These are phyloP conservation scores for Conops quadrifasciatus DNA, from an alignment of 2,888 invertebrate genomes.

Conservation along the genomic window DNA sequence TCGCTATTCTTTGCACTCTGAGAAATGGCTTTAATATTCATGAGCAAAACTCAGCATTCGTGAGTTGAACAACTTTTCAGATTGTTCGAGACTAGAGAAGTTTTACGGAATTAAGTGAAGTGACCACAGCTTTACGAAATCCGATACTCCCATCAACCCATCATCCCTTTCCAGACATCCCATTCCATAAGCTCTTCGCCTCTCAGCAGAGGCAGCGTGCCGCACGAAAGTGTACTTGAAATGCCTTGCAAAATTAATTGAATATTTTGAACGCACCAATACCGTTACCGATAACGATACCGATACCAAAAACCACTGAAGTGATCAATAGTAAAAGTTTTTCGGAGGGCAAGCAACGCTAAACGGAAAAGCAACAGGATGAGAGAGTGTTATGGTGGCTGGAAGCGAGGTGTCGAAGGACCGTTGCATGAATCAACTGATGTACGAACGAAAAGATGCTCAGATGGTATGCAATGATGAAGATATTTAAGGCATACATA, in stretches of 20 bases:
- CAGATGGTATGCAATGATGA: no score
- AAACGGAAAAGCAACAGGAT: no score
- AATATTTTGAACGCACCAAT: slow-evolving; percentile 21
- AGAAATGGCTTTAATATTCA: slow-evolving; percentile 19
- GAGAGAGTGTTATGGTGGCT: no score
- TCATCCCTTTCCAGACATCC: background rate
- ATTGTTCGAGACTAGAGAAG: background rate
- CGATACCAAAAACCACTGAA: slow-evolving; percentile 17
- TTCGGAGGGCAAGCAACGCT: background rate
- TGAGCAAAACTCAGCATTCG: background rate
- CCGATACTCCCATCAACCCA: background rate
- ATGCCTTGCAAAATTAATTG: slow-evolving; percentile 22
- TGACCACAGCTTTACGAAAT: slow-evolving; percentile 2
- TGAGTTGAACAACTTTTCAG: background rate
- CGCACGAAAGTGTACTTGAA: background rate
- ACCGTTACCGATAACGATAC: no score
- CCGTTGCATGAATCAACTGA: no score
- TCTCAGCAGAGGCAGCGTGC: background rate
- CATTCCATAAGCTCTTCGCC: background rate
- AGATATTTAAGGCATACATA: no score
- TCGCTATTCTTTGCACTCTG: slow-evolving; percentile 4
- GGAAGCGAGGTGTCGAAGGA: no score
- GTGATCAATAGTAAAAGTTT: slow-evolving; percentile 28
- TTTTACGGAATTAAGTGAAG: background rate
- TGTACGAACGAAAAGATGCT: no score